These are phyloP conservation scores for Labeo catla DNA, from an alignment of 2,113 vertebrate species.

Conservation along the genomic window DNA sequence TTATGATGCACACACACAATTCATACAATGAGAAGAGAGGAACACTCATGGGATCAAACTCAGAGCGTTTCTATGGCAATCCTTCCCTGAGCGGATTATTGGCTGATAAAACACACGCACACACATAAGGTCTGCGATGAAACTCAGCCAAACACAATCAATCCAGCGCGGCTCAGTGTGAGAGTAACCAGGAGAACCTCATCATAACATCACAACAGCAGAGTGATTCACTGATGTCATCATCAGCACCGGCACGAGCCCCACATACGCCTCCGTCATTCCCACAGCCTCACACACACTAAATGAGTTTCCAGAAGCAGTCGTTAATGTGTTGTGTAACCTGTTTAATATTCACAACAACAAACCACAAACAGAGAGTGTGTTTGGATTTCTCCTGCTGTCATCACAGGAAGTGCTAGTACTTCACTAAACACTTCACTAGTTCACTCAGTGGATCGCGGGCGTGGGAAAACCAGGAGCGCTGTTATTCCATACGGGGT, in stretches of 20 bases:
- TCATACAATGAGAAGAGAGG: not conserved
- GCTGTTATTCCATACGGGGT: too few species aligned
- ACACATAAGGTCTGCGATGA: not conserved
- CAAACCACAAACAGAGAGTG: not conserved
- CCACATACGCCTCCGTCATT: not conserved
- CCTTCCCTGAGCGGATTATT: not conserved
- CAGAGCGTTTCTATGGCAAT: not conserved
- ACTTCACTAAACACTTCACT: not conserved
- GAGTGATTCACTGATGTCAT: not conserved
- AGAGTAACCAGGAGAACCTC: not conserved
- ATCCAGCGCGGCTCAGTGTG: not conserved
- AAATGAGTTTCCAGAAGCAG: not conserved
- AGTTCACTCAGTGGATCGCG: too few species aligned
- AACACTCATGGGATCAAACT: not conserved
- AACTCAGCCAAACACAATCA: not conserved
- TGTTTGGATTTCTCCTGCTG: not conserved
- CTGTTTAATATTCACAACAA: not conserved
- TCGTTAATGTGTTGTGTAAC: not conserved
- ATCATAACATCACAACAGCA: slow-evolving; percentile 4
- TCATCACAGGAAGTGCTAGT: not conserved
- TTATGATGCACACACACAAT: not conserved
- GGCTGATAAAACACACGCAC: not conserved
- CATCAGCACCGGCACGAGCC: not conserved
- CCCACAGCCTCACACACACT: not conserved
- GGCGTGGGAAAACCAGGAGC: not conserved